Base-by-base conservation (phyloP, 2,113 vertebrate species). In the Antigone vipio region DNA sequence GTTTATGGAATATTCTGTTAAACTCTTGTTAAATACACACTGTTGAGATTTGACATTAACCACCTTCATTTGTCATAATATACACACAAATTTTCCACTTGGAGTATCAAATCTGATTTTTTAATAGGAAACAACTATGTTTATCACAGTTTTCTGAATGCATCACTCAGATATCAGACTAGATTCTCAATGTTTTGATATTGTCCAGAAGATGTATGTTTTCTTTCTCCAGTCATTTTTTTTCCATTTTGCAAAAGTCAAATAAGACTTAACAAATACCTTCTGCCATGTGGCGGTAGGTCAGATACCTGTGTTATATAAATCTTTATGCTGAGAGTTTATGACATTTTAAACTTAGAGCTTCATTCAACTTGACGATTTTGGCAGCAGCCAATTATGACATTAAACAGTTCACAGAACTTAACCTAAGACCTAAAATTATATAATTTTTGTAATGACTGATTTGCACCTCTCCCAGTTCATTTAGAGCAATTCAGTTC, bases 251-350 rank as follows among this genome's bases (percentile, higher is more conserved):
- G 85, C 92, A 98, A 98, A 98, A 97, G 90, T 97, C 97, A 98
- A 97, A 96, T 98, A 96, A 98, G 97, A 98, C 98, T 99, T 99
- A 99, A 99, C 98, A 99, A 98, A 98, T 98, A 98, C 98, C 97
- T 98, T 97, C 98, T 98, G 98, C 89, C 97, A 89, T 87, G 53
- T 96, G 92, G 96, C 89, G 95, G 98, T 98, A 92, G 98, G 98
- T 98, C 97, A 96, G 97, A 95, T 98, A 98, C 99, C 99, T 99
- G 99, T 98, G 97, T 98, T 98, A 97, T 98, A 98, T 99, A 98
- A 98, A 98, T 97, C 96, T 98, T 96, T 97, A 85, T 66, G 60
- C 92, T 98, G 93, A 96, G 95, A 97, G 44, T 97, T 98, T 97
- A 96, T 98, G 98, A 98, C 98, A 98, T 98, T 98, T 98, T 98